Evolutionary conservation across 2,113 vertebrate species (phyloP).

Genomic region (Gobius niger): DNA sequence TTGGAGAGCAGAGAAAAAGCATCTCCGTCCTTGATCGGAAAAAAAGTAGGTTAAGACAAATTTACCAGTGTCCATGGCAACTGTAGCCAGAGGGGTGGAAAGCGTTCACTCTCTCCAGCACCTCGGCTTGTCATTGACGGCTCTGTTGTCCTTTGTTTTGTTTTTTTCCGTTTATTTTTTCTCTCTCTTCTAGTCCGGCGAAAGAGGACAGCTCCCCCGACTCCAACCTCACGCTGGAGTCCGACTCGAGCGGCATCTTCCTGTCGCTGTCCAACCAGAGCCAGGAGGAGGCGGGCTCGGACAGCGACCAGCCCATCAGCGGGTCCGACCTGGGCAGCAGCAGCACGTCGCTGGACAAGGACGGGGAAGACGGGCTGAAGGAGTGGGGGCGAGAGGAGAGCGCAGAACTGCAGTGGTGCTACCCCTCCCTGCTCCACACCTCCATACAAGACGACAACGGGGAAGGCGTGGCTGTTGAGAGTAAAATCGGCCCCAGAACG

Average conservation of each 20-base stretch:
- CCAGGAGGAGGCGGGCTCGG: constrained; percentile 69
- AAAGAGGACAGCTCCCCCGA: constrained; percentile 77
- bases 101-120: not conserved
- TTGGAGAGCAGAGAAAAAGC: constrained; percentile 14
- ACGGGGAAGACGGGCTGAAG: constrained; percentile 59
- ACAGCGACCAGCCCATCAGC: constrained; percentile 70
- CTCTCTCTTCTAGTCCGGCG: constrained; percentile 49
- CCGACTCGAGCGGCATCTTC: constrained; percentile 77
- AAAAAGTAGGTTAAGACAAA: constrained; percentile 17
- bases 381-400: constrained; percentile 71
- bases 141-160: constrained; percentile 29
- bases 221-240: constrained; percentile 74
- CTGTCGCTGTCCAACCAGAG: constrained; percentile 75
- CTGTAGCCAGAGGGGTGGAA: not conserved
- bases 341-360: constrained; percentile 69
- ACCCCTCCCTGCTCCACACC: constrained; percentile 65
- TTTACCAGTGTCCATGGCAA: constrained; percentile 8
- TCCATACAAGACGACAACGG: constrained; percentile 31
- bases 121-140: constrained; percentile 12
- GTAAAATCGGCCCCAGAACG: constrained; percentile 6
- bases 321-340: constrained; percentile 72
- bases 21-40: constrained; percentile 21
- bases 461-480: constrained; percentile 15
- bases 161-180: constrained; percentile 18
- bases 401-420: constrained; percentile 71